These are phyloP conservation scores for Craniophora ligustri DNA, from an alignment of 2,888 invertebrate genomes.

Conservation along the genomic window DNA sequence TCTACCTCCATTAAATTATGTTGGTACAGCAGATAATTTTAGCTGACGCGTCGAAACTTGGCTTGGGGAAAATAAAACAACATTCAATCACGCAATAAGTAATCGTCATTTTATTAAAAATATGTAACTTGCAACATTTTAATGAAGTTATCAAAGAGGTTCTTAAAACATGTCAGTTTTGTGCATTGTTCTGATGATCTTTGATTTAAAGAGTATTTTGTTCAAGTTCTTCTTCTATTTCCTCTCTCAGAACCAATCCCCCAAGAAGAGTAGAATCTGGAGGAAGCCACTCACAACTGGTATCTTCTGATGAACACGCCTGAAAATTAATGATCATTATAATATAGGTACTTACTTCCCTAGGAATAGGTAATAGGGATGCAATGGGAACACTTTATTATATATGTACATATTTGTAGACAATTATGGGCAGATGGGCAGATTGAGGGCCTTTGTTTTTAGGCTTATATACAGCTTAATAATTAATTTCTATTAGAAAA, in stretches of 20 bases:
- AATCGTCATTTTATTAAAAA: slow-evolving; percentile 2
- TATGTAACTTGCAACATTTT: slow-evolving; percentile 63
- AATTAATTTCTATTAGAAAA: too few relatives aligned
- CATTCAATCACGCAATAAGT: not conserved
- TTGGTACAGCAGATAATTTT: too few relatives aligned
- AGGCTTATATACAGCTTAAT: too few relatives aligned
- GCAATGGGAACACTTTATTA: too few relatives aligned
- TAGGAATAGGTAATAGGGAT: too few relatives aligned
- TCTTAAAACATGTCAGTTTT: slow-evolving; percentile 1
- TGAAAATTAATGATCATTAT: slow-evolving; percentile 53
- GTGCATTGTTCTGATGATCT: not conserved
- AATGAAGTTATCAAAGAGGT: not conserved
- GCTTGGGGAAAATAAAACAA: not conserved
- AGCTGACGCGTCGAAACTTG: not conserved
- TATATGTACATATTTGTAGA: too few relatives aligned
- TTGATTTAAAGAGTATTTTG: slow-evolving; percentile 43
- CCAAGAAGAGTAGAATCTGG: slow-evolving; percentile 79
- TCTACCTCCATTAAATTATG: too few relatives aligned
- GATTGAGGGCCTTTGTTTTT: too few relatives aligned
- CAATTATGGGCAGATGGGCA: too few relatives aligned
- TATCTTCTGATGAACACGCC: slow-evolving; percentile 84
- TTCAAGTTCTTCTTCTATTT: slow-evolving; percentile 74
- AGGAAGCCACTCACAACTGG: slow-evolving; percentile 85
- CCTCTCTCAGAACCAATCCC: slow-evolving; percentile 73
- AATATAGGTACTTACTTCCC: too few relatives aligned